Percentiles rank a stretch among this genome's conserved stretches.
phyloP scores from a whole-genome alignment of 1,140 invertebrate species.

The Bombus picipes region DNA sequence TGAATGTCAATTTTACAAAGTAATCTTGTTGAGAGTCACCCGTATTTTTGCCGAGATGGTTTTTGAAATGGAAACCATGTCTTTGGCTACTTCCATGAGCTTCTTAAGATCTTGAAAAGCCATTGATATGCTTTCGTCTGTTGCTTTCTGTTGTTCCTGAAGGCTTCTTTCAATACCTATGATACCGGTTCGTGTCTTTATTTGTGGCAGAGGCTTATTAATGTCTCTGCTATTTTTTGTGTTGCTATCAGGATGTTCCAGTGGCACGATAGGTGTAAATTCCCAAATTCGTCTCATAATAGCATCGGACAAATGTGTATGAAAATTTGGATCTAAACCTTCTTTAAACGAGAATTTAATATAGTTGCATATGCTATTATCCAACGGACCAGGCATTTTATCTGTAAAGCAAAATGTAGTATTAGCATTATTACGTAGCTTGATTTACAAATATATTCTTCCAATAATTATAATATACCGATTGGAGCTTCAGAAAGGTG shows the following conservation, averaged over 20 bases:
- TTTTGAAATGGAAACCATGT: slow-evolving; percentile 97
- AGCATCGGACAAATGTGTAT: slow-evolving; percentile 85
- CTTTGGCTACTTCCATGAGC: slow-evolving; percentile 97
- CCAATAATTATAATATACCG: slow-evolving; percentile 78
- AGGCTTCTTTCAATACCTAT: slow-evolving; percentile 97
- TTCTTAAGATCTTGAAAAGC: slow-evolving; percentile 98
- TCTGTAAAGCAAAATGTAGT: slow-evolving; percentile 79
- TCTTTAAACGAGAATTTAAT: slow-evolving; percentile 95
- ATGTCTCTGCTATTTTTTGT: slow-evolving; percentile 68
- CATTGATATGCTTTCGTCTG: slow-evolving; percentile 94
- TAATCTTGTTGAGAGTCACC: slow-evolving; percentile 82
- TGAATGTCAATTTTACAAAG: slow-evolving; percentile 64
- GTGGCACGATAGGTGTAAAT: slow-evolving; percentile 68
- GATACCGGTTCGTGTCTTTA: slow-evolving; percentile 93
- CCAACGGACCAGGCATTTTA: slow-evolving; percentile 89
- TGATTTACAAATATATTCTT: slow-evolving; percentile 5
- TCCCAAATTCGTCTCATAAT: slow-evolving; percentile 87
- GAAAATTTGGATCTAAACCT: slow-evolving; percentile 89
- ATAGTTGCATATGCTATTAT: slow-evolving; percentile 88
- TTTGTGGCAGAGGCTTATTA: slow-evolving; percentile 77
- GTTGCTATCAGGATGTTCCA: slow-evolving; percentile 60
- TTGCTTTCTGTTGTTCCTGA: slow-evolving; percentile 94
- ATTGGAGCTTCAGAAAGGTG: slow-evolving; percentile 87
- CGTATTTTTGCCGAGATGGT: slow-evolving; percentile 96
- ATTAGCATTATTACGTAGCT: slow-evolving; percentile 12